phyloP scores from a whole-genome alignment of 2,888 invertebrate species.

The Dasypolia templi region DNA sequence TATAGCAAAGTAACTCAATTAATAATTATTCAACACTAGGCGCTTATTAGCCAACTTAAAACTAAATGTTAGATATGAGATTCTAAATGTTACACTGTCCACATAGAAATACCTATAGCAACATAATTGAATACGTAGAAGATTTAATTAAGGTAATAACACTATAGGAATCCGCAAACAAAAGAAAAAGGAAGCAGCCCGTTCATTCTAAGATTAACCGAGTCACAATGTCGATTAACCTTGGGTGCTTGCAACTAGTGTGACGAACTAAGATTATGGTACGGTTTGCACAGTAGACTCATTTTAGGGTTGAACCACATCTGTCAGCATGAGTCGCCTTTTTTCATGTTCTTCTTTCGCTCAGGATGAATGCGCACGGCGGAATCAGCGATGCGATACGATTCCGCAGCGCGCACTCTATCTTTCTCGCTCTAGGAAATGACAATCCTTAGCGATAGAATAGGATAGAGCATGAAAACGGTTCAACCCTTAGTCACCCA shows the following conservation, averaged over 20 bases:
- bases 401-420: no score
- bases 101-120: slow-evolving; percentile 25
- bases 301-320: no score
- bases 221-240: slow-evolving; percentile 38
- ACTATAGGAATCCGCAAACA: slow-evolving; percentile 14
- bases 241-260: slow-evolving; percentile 27
- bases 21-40: slow-evolving; percentile 34
- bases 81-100: slow-evolving; percentile 37
- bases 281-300: slow-evolving; percentile 36
- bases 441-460: no score
- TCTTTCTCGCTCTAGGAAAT: no score
- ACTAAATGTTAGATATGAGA: slow-evolving; percentile 30
- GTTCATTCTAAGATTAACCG: slow-evolving; percentile 12
- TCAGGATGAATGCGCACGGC: no score
- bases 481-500: no score
- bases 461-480: no score
- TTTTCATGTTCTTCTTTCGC: no score
- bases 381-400: no score
- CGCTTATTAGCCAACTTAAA: slow-evolving; percentile 33
- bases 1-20: slow-evolving; percentile 27
- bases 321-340: no score
- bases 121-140: slow-evolving; percentile 25
- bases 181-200: slow-evolving; percentile 9
- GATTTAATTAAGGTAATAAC: slow-evolving; percentile 5
- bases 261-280: slow-evolving; percentile 36